Evolutionary conservation across 2,888 invertebrate genomes (phyloP).

Genomic region (Drosophila pullipes): DNA sequence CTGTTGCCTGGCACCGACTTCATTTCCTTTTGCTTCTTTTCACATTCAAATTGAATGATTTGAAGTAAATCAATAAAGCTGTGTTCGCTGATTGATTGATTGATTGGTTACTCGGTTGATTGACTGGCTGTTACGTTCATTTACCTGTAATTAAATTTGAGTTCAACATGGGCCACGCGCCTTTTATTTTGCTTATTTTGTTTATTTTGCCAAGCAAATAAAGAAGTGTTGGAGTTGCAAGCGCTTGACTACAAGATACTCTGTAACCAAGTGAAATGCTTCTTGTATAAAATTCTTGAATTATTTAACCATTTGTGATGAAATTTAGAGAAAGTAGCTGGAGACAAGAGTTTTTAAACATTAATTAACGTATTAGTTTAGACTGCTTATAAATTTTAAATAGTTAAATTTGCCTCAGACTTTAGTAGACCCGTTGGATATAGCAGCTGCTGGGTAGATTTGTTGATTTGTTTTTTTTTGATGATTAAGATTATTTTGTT

Average conservation of each 20-base stretch:
- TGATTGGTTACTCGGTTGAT: constrained; percentile 42
- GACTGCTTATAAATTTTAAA: background rate
- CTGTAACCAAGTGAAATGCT: background rate
- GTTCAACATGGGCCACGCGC: constrained; percentile 51
- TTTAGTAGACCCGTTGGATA: constrained; percentile 7
- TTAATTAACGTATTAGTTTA: background rate
- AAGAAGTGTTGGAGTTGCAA: background rate
- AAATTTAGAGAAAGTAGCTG: background rate
- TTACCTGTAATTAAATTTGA: constrained; percentile 63
- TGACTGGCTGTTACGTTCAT: constrained; percentile 41
- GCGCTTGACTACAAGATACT: constrained; percentile 5
- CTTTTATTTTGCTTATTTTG: background rate
- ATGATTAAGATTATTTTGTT: constrained; percentile 23
- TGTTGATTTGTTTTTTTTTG: constrained; percentile 20
- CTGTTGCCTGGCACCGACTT: constrained; percentile 19
- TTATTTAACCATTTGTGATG: background rate
- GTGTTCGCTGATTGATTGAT: constrained; percentile 56
- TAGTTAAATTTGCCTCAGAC: background rate
- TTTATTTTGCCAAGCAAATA: constrained; percentile 15
- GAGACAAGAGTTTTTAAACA: background rate
- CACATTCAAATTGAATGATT: constrained; percentile 26
- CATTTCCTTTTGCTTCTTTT: background rate
- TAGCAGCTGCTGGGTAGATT: constrained; percentile 1
- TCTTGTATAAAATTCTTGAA: background rate
- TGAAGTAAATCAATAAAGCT: constrained; percentile 44